Base-by-base conservation (phyloP, 2,888 invertebrate species). In the Phaonia tiefii region DNA sequence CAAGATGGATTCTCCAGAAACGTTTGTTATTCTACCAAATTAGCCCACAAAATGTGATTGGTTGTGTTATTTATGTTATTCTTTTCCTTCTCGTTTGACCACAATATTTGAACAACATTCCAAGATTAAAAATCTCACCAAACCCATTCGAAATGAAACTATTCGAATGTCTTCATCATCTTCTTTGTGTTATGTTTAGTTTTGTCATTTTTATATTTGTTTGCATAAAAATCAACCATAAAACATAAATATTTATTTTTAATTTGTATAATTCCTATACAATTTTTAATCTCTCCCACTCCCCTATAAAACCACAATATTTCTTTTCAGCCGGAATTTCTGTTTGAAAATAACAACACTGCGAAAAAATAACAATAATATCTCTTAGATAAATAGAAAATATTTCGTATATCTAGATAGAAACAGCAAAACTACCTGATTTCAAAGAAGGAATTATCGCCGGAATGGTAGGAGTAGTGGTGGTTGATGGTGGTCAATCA, bases 211-310 rank as follows among this genome's bases (percentile, higher is more conserved):
- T 42, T 63, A 42, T 63, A 63, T 63, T 63, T 63, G 63, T 63
- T 63, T 63, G 63, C 39, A 63, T 42, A 17, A 60, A 42, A 39
- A 13, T 17, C 42, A 17, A 39, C 42, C 63, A 63, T 63, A 20
- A 63, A 63, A 63, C 42, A 63, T 63, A 63, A 63, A 63, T 63
- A 63, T 63, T 63, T 63, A 63, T 63, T 63, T 63, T 63, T 63
- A 63, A 63, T 63, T 63, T 63, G 39, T 39, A 63, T 60, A 37
- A 39, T 60, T 60, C 39, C 11, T 60, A 60, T 60, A 60, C n/a
- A n/a, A n/a, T n/a, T n/a, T n/a, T n/a, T n/a, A n/a, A n/a, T 11
- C 60, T 39, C 60, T 60, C 60, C 60, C 39, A 31, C 58, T 58
- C 58, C 46, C 3, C 13, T 8, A 31, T 10, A 22, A 22, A 54